Evolutionary conservation across 2,888 invertebrate genomes (phyloP), one percentile per base, ranked within the genome.

Genomic region (Drosophila formosana): DNA sequence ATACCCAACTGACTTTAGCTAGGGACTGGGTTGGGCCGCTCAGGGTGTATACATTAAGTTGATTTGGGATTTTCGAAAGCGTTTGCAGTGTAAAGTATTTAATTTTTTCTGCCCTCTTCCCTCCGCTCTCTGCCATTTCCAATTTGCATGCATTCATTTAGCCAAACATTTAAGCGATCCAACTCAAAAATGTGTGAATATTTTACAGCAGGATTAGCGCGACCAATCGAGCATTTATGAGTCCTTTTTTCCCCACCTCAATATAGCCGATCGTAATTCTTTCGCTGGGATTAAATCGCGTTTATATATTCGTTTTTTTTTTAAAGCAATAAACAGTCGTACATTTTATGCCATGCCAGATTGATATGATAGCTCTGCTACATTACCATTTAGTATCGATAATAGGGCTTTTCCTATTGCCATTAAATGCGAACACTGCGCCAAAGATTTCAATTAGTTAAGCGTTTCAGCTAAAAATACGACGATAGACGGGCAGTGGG

Each of bases 361-460:
- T 18, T 41, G 18, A 41, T 41, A 37, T 41, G 13, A 41, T 41
- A 7, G 39, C 13, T 13, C 13, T 39, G 13, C 13, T 39, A 13
- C 13, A 39, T 39, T 39, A 39, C 39, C 39, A 81, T 78, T 68
- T 72, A 75, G 68, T 69, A 75, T 70, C 64, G 79, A 85, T 80
- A 82, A 74, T 77, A 68, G 66, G 56, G 43, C 30, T 34, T 37
- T 43, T 26, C 8, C 11, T 25, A 39, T 28, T 56, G 34, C 45
- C 49, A 63, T 68, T 66, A 50, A 75, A 64, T 73, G 13, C 43
- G 28, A 61, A 34, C 51, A 67, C 9, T 66, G 63, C 46, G 50
- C 62, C 61, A 82, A 88, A 68, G 79, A 88, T 84, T 84, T 84
- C 85, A 84, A 87, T 84, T 88, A 84, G 84, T 86, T 80, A 69